Base-by-base conservation (phyloP, 2,888 invertebrate genomes). In the Torymus tubicola region DNA sequence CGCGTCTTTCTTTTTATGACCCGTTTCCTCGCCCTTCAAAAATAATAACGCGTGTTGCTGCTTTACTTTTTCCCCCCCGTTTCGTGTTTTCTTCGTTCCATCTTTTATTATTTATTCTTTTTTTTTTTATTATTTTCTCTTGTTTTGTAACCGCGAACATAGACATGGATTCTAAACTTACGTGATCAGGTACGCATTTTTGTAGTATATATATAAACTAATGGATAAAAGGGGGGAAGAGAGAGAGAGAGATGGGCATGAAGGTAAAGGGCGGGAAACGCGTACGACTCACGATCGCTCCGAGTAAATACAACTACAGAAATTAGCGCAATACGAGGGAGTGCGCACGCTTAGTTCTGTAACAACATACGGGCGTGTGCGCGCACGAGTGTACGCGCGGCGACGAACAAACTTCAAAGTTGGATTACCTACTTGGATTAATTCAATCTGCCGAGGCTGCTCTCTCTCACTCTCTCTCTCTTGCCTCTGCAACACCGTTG, bases 361-460 rank as follows among this genome's bases (percentile, higher is more conserved):
- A 81, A 78, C 81, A 78, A 81, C 81, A 70, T 69, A 69, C 78
- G 73, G 58, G 73, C 55, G 69, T n/a, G n/a, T n/a, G n/a, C n/a
- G 3, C 31, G 31, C 31, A 8, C 31, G 31, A 31, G 31, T 31
- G 31, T 31, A 31, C 31, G 31, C 31, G 31, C 31, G 31, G 31
- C 64, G 78, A 65, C 71, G 57, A 78, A 74, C 73, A 77, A 80
- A 82, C 77, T 77, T 77, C 70, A 65, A 75, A 82, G 76, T 80
- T 80, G 82, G 73, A 82, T 82, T 80, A 82, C 65, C 77, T 72
- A 71, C 74, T 76, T 52, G 73, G 74, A 77, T 82, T 78, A 77
- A 82, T 80, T 77, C 82, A 63, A 80, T 80, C 77, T 13, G 76
- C 53, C 60, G 11, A 31, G 16, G 3, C 50, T 64, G 55, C 16